Evolutionary conservation across 2,797 vertebrate genomes (phyloP).

Genomic region (Argyrosomus regius): DNA sequence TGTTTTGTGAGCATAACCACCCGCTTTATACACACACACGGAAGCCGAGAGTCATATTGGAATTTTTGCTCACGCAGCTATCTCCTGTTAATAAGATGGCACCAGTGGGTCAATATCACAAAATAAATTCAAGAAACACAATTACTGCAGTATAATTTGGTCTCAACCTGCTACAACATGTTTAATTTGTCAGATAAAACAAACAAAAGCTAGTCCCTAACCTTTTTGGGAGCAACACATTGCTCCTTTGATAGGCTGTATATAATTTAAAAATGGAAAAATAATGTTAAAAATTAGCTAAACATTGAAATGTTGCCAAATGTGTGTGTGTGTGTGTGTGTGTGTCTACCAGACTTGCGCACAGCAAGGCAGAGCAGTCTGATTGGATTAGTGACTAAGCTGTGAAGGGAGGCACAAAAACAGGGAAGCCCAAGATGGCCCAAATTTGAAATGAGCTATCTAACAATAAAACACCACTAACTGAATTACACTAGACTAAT

Average conservation of each 20-base stretch:
- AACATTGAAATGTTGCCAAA: neutral
- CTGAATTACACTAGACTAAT: neutral
- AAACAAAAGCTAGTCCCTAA: neutral
- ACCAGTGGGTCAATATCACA: slow-evolving; percentile 28
- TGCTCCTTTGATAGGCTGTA: slow-evolving; percentile 9
- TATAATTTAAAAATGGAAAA: neutral
- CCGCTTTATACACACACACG: slow-evolving; percentile 38
- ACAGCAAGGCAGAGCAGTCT: slow-evolving; percentile 44
- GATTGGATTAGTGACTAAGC: slow-evolving; percentile 73
- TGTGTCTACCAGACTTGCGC: slow-evolving; percentile 8
- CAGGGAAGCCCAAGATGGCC: slow-evolving; percentile 18
- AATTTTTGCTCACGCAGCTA: slow-evolving; percentile 39
- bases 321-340: neutral
- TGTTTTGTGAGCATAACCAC: slow-evolving; percentile 52
- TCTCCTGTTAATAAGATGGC: slow-evolving; percentile 35
- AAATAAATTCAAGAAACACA: slow-evolving; percentile 42
- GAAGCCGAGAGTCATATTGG: slow-evolving; percentile 35
- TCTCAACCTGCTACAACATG: neutral
- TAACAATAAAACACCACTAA: neutral
- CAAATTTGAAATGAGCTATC: neutral
- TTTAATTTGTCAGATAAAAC: slow-evolving; percentile 17
- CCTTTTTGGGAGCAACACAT: neutral
- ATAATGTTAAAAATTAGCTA: neutral
- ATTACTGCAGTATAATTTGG: slow-evolving; percentile 22
- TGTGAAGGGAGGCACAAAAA: slow-evolving; percentile 22